Percentiles rank a stretch among this genome's conserved stretches.
Evolutionary conservation across 2,888 invertebrate genomes (phyloP).

Genomic region (Vanessa cardui): DNA sequence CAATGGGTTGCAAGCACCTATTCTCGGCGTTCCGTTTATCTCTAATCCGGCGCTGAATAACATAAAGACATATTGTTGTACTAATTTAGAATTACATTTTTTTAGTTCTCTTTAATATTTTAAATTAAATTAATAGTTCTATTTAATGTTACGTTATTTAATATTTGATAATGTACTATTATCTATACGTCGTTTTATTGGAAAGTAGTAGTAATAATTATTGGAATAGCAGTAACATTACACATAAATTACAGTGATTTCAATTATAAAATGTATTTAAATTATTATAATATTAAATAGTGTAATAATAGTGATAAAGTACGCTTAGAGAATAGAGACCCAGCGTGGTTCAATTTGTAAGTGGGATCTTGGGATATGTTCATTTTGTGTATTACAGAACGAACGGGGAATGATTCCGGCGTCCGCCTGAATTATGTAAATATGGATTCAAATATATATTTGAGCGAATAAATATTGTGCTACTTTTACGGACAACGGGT

Average conservation of each 20-base stretch:
- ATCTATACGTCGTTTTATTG: too few relatives aligned
- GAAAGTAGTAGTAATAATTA: too few relatives aligned
- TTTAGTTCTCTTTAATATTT: background rate
- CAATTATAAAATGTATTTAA: background rate
- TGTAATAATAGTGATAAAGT: slow-evolving; percentile 9
- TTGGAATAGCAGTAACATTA: too few relatives aligned
- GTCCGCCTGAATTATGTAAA: slow-evolving; percentile 76
- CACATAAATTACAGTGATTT: background rate
- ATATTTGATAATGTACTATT: too few relatives aligned
- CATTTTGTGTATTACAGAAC: slow-evolving; percentile 78
- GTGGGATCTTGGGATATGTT: slow-evolving; percentile 81
- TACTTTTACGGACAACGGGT: slow-evolving; percentile 28
- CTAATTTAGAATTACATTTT: background rate
- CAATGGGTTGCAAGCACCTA: slow-evolving; percentile 66
- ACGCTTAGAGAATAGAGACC: slow-evolving; percentile 62
- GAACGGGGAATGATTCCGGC: slow-evolving; percentile 67
- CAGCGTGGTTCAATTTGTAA: slow-evolving; percentile 75
- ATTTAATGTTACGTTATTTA: background rate
- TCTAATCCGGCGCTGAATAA: slow-evolving; percentile 21
- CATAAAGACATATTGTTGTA: slow-evolving; percentile 15
- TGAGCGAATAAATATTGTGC: slow-evolving; percentile 57
- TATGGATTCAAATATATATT: slow-evolving; percentile 66
- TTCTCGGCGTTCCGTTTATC: slow-evolving; percentile 53
- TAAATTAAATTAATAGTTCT: background rate
- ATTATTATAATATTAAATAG: slow-evolving; percentile 3